These are phyloP conservation scores for Notospermus geniculatus DNA, from an alignment of 1,140 invertebrate species.

Conservation along the genomic window DNA sequence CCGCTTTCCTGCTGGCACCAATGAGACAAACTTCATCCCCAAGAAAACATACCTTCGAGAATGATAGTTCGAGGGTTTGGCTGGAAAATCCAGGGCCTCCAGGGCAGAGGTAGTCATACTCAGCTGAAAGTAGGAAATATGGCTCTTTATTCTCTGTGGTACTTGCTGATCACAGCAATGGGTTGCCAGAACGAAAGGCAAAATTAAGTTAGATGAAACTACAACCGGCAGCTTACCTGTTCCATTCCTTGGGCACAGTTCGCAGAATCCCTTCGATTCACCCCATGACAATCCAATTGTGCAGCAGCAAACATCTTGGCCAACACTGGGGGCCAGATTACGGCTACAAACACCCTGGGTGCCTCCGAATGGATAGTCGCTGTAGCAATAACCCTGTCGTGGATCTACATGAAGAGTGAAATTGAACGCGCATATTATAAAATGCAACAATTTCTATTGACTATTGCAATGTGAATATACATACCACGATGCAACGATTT, in stretches of 20 bases:
- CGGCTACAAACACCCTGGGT: constrained; percentile 57
- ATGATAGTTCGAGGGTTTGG: constrained; percentile 76
- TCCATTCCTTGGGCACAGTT: constrained; percentile 68
- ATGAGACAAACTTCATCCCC: too few species aligned
- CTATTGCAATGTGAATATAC: too few species aligned
- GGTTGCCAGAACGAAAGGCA: too few species aligned
- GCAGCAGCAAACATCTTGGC: constrained; percentile 82
- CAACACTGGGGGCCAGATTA: constrained; percentile 65
- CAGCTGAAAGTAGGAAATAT: constrained; percentile 60
- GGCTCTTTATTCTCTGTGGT: too few species aligned
- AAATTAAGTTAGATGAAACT: too few species aligned
- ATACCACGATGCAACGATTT: too few species aligned
- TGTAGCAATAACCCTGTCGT: constrained; percentile 74
- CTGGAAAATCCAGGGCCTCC: constrained; percentile 78
- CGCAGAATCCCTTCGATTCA: constrained; percentile 64
- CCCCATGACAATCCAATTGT: constrained; percentile 83
- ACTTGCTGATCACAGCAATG: too few species aligned
- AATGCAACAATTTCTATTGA: too few species aligned
- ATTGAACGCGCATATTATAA: too few species aligned
- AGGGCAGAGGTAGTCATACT: constrained; percentile 77
- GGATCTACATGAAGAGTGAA: constrained; percentile 63
- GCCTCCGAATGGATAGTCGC: constrained; percentile 60
- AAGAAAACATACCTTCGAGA: constrained; percentile 56
- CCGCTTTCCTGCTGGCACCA: too few species aligned
- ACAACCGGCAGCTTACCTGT: too few species aligned